Evolutionary conservation across 1,140 invertebrate species (phyloP).

Genomic region (Drosophila mojavensis): DNA sequence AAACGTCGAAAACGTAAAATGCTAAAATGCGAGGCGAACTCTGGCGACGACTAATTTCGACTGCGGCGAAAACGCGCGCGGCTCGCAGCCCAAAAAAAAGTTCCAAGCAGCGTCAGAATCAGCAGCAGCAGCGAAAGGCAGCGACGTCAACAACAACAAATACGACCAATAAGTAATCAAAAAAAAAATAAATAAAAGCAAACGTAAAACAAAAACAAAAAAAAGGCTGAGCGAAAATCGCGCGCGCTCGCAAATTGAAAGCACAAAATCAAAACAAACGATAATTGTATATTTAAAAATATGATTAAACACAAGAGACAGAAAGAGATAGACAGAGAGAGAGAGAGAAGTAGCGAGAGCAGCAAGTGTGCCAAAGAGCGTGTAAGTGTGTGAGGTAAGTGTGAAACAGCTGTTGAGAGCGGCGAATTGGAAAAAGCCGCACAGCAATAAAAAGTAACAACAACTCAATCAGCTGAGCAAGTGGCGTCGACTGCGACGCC

Average conservation of each 20-base stretch:
- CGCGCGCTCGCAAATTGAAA: slow-evolving; percentile 77
- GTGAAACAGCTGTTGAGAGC: slow-evolving; percentile 68
- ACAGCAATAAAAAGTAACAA: slow-evolving; percentile 47
- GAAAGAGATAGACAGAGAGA: slow-evolving; percentile 17
- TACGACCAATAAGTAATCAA: slow-evolving; percentile 44
- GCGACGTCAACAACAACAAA: slow-evolving; percentile 20
- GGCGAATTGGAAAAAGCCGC: slow-evolving; percentile 69
- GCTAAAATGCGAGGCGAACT: slow-evolving; percentile 61
- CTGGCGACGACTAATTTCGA: slow-evolving; percentile 72
- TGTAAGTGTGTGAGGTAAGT: slow-evolving; percentile 4
- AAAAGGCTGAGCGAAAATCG: slow-evolving; percentile 61
- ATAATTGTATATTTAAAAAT: slow-evolving; percentile 83
- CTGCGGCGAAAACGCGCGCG: slow-evolving; percentile 71
- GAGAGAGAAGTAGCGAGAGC: neutral
- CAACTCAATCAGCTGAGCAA: slow-evolving; percentile 46
- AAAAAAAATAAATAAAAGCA: slow-evolving; percentile 24
- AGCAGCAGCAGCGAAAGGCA: slow-evolving; percentile 45
- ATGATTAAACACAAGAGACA: slow-evolving; percentile 66
- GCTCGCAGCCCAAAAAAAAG: slow-evolving; percentile 56
- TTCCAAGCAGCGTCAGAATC: slow-evolving; percentile 42
- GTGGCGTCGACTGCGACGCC: slow-evolving; percentile 1
- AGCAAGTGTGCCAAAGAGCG: slow-evolving; percentile 5
- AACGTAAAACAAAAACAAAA: slow-evolving; percentile 43
- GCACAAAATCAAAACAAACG: slow-evolving; percentile 79
- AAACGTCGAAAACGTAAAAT: slow-evolving; percentile 64